phyloP scores from a whole-genome alignment of 1,140 invertebrate genomes.

The Ectropis grisescens region DNA sequence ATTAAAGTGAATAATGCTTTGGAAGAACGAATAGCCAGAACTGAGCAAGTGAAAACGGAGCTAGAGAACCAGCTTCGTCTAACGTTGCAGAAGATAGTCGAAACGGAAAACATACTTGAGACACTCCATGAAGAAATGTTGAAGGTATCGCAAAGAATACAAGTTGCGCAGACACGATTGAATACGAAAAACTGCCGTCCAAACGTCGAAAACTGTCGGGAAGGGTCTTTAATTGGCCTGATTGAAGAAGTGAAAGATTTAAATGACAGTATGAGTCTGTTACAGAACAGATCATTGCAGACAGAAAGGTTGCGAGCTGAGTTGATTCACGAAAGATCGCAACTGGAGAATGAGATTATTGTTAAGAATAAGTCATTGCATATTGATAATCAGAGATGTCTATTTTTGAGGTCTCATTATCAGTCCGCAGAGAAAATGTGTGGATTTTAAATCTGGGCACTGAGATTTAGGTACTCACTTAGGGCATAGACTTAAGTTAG shows the following conservation, averaged over 20 bases:
- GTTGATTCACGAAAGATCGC: constrained; percentile 71
- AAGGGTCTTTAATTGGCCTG: constrained; percentile 74
- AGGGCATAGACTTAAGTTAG: no score
- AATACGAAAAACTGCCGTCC: constrained; percentile 75
- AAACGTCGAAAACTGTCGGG: constrained; percentile 79
- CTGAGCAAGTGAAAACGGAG: constrained; percentile 73
- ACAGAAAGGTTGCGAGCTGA: constrained; percentile 73
- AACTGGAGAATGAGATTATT: constrained; percentile 78
- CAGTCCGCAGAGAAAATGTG: constrained; percentile 75
- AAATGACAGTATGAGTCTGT: constrained; percentile 72
- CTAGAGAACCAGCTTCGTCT: constrained; percentile 75
- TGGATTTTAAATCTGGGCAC: constrained; percentile 66
- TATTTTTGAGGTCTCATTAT: constrained; percentile 75
- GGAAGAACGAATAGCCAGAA: constrained; percentile 73
- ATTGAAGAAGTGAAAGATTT: constrained; percentile 78
- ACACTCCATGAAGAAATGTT: constrained; percentile 73
- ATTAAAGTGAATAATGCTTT: constrained; percentile 77
- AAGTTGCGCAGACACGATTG: constrained; percentile 82
- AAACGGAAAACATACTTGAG: constrained; percentile 77
- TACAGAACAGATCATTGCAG: constrained; percentile 72
- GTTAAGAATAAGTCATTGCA: constrained; percentile 78
- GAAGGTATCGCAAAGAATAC: constrained; percentile 76
- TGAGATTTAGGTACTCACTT: no score
- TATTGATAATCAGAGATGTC: constrained; percentile 76
- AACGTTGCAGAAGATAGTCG: constrained; percentile 71